These are phyloP conservation scores for Istiophorus platypterus DNA, from an alignment of 2,113 vertebrate genomes.

Conservation along the genomic window DNA sequence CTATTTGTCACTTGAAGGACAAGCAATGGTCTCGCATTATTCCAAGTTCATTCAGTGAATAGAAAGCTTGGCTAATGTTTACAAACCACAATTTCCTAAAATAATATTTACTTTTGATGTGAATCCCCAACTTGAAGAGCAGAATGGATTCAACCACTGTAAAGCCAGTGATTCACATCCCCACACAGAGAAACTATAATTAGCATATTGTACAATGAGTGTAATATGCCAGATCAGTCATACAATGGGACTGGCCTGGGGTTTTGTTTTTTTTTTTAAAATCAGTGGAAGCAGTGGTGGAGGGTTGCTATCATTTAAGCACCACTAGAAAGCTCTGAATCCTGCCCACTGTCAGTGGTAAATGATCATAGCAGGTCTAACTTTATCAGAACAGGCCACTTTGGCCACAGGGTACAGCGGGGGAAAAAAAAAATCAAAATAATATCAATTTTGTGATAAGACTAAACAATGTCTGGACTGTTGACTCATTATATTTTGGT, in stretches of 20 bases:
- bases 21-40: background rate
- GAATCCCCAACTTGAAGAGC: slow-evolving; percentile 36
- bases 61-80: slow-evolving; percentile 5
- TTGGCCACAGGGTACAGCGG: background rate
- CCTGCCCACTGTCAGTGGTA: background rate
- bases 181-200: slow-evolving; percentile 1
- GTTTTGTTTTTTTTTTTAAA: background rate
- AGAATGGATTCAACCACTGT: slow-evolving; percentile 28
- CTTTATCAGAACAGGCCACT: background rate
- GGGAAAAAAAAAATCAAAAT: background rate
- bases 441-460: background rate
- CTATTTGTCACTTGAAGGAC: background rate
- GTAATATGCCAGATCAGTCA: slow-evolving; percentile 18
- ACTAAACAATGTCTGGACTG: background rate
- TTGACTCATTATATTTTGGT: background rate
- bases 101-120: slow-evolving; percentile 21
- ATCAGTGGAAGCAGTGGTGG: background rate
- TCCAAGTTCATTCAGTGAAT: too few relatives aligned
- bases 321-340: background rate
- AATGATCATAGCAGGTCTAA: background rate
- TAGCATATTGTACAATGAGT: slow-evolving; percentile 5
- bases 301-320: background rate
- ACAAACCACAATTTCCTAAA: slow-evolving; percentile 37
- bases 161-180: slow-evolving; percentile 42
- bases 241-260: background rate